A percentile compares a stretch with the other conserved stretches of the same genome.
Conservation (phyloP, 2,888 invertebrate species). For the Allolobophora icterica region DNA sequence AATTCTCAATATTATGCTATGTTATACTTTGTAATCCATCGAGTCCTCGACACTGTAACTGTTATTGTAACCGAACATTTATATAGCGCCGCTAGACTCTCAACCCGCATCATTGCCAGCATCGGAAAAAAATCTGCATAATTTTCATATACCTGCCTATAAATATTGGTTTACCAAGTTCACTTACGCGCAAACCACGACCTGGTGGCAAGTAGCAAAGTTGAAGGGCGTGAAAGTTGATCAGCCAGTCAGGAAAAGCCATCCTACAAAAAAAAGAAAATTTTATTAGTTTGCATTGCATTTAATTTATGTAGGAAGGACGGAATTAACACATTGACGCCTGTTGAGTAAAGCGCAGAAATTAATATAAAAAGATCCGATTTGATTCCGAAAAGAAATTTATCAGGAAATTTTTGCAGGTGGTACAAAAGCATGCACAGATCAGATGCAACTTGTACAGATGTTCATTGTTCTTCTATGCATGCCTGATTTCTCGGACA, state of each 20-base stretch:
- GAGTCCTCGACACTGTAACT: no score
- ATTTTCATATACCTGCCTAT: background rate
- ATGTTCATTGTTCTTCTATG: no score
- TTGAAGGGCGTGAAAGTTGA: conserved; percentile 65
- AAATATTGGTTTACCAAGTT: background rate
- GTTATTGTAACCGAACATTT: no score
- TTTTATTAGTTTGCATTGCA: no score
- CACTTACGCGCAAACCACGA: conserved; percentile 33
- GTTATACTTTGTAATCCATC: no score
- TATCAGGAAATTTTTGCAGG: background rate
- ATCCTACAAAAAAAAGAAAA: conserved; percentile 68
- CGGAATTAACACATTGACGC: background rate
- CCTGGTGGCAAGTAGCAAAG: conserved; percentile 40
- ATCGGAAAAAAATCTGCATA: background rate
- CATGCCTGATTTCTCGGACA: no score
- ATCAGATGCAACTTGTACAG: no score
- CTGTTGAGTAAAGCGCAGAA: background rate
- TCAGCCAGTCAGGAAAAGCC: conserved; percentile 82
- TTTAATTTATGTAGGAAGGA: background rate
- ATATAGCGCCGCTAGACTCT: no score
- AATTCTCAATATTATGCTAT: no score
- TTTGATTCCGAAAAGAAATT: background rate
- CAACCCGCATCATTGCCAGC: no score
- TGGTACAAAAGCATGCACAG: background rate
- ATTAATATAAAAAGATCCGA: background rate